Percentiles rank a stretch among this genome's conserved stretches.
phyloP scores from a whole-genome alignment of 2,797 vertebrate genomes.

The Acanthurus tractus region DNA sequence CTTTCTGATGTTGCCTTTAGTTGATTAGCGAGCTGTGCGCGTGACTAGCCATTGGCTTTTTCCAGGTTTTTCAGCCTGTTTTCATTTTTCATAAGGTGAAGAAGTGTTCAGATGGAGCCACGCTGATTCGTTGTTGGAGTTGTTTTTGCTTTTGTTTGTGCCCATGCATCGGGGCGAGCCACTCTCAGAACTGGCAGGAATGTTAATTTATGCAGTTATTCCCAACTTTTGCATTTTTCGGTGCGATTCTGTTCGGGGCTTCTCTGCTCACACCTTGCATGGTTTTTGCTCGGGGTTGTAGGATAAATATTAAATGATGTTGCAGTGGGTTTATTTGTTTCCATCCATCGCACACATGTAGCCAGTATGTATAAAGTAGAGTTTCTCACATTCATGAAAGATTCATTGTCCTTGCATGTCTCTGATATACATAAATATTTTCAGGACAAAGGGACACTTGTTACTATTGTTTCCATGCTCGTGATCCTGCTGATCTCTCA shows the following conservation, averaged over 20 bases:
- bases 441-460: slow-evolving; percentile 54
- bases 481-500: slow-evolving; percentile 50
- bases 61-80: slow-evolving; percentile 74
- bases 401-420: slow-evolving; percentile 64
- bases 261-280: slow-evolving; percentile 72
- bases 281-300: slow-evolving; percentile 66
- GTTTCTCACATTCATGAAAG: slow-evolving; percentile 69
- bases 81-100: slow-evolving; percentile 65
- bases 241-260: slow-evolving; percentile 45
- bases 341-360: slow-evolving; percentile 46
- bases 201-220: slow-evolving; percentile 72
- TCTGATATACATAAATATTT: slow-evolving; percentile 69
- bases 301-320: slow-evolving; percentile 75
- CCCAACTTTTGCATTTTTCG: slow-evolving; percentile 63
- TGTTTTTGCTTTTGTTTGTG: slow-evolving; percentile 65
- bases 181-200: slow-evolving; percentile 24
- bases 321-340: slow-evolving; percentile 71
- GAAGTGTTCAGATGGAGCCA: slow-evolving; percentile 26
- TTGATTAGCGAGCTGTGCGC: slow-evolving; percentile 83
- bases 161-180: slow-evolving; percentile 24
- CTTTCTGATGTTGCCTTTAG: slow-evolving; percentile 89
- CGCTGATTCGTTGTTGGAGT: slow-evolving; percentile 17
- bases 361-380: slow-evolving; percentile 46
- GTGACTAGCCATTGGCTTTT: slow-evolving; percentile 84
- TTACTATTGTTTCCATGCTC: slow-evolving; percentile 16